Conservation (phyloP, 2,113 vertebrate genomes). For the Podarcis cretensis region DNA sequence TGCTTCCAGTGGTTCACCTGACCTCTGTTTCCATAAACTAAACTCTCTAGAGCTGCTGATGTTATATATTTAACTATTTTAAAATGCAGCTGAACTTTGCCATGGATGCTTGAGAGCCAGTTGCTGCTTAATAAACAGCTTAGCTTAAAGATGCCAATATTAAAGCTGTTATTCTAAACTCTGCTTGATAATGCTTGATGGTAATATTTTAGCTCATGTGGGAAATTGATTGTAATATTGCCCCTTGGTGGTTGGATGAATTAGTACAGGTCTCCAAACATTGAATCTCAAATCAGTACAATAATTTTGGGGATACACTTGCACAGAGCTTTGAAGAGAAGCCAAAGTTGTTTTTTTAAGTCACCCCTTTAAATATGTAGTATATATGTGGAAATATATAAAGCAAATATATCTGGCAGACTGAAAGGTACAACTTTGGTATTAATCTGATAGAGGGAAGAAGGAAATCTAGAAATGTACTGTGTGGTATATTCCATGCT, state of each 20-base stretch:
- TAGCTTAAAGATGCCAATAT: neutral
- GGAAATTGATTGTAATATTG: constrained; percentile 46
- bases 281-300: neutral
- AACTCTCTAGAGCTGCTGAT: neutral
- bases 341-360: neutral
- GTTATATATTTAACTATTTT: neutral
- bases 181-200: neutral
- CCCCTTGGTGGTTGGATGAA: constrained; percentile 64
- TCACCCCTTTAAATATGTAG: too few species aligned
- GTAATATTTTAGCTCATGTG: constrained; percentile 1
- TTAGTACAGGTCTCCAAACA: constrained; percentile 20
- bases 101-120: neutral
- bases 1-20: neutral
- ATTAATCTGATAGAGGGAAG: neutral
- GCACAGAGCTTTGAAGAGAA: neutral
- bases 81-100: neutral
- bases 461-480: neutral
- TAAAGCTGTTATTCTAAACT: neutral
- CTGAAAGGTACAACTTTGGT: neutral
- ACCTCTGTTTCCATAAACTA: neutral
- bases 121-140: neutral
- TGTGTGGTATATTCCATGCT: neutral
- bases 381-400: too few species aligned
- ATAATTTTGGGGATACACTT: neutral
- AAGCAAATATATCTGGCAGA: too few species aligned